These are phyloP conservation scores for Drosophila ohnishii DNA, from an alignment of 1,140 invertebrate species.

Conservation along the genomic window DNA sequence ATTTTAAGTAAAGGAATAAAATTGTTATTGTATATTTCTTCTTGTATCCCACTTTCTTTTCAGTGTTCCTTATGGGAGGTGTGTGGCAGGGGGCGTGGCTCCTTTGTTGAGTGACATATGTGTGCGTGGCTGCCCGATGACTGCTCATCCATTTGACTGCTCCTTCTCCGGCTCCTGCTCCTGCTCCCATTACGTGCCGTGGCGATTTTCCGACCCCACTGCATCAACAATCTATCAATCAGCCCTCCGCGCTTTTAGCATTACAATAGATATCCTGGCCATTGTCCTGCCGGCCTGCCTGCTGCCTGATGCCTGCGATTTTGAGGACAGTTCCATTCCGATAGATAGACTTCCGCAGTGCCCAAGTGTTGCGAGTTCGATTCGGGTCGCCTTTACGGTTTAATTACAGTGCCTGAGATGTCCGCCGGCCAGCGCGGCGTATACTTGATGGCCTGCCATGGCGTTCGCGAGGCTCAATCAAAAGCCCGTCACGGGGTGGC, in stretches of 20 bases:
- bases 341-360: slow-evolving; percentile 37
- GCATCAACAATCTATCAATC: slow-evolving; percentile 47
- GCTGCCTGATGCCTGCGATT: slow-evolving; percentile 12
- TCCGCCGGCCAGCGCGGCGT: slow-evolving; percentile 45
- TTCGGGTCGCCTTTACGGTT: slow-evolving; percentile 34
- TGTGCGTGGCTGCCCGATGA: slow-evolving; percentile 67
- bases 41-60: neutral
- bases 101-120: slow-evolving; percentile 75
- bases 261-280: slow-evolving; percentile 52
- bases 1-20: too few relatives aligned
- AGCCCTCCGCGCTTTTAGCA: slow-evolving; percentile 52
- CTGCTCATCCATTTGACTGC: slow-evolving; percentile 75
- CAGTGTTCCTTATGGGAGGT: neutral
- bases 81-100: slow-evolving; percentile 14
- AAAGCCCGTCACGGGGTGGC: slow-evolving; percentile 57
- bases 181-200: slow-evolving; percentile 30
- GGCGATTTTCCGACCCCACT: slow-evolving; percentile 1
- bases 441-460: slow-evolving; percentile 70
- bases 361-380: slow-evolving; percentile 29
- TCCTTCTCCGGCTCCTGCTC: slow-evolving; percentile 17
- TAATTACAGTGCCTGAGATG: slow-evolving; percentile 56
- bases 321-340: slow-evolving; percentile 27
- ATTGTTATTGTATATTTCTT: too few relatives aligned
- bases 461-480: slow-evolving; percentile 66
- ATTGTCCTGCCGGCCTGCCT: slow-evolving; percentile 32